phyloP scores from a whole-genome alignment of 2,797 vertebrate genomes.

The Coendou prehensilis region DNA sequence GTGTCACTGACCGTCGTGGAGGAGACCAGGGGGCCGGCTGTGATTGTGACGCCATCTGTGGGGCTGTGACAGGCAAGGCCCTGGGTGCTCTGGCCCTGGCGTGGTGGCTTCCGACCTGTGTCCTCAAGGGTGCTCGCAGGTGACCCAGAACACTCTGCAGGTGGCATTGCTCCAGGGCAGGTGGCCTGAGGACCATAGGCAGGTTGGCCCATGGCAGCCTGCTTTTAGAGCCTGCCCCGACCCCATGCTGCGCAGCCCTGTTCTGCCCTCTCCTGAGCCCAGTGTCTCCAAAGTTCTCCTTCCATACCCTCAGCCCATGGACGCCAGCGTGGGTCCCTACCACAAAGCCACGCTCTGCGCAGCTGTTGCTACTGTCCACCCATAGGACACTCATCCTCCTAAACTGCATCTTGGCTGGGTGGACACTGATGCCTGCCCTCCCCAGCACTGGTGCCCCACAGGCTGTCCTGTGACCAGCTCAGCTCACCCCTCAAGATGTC shows the following conservation, averaged over 20 bases:
- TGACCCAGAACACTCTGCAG: not conserved
- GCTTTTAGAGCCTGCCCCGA: not conserved
- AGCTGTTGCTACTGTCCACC: not conserved
- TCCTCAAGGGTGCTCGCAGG: not conserved
- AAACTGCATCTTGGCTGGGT: not conserved
- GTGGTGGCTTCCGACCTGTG: not conserved
- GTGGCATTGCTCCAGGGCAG: not conserved
- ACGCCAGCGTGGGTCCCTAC: not conserved
- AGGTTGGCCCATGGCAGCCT: not conserved
- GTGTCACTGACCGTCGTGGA: not conserved
- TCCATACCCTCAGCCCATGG: not conserved
- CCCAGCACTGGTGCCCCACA: not conserved
- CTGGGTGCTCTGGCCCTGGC: not conserved
- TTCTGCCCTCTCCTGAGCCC: not conserved
- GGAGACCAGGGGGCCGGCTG: not conserved
- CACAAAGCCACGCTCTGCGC: not conserved
- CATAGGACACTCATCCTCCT: not conserved
- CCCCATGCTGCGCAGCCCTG: not conserved
- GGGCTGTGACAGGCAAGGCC: not conserved
- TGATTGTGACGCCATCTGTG: not conserved
- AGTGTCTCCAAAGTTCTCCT: too few relatives aligned
- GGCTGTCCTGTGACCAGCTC: not conserved
- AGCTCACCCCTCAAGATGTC: not conserved
- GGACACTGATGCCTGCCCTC: not conserved
- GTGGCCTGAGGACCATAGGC: not conserved